A percentile compares a stretch with the other conserved stretches of the same genome.
Evolutionary conservation across 2,797 vertebrate species (phyloP).

Genomic region (Mormyrops boulengeri): DNA sequence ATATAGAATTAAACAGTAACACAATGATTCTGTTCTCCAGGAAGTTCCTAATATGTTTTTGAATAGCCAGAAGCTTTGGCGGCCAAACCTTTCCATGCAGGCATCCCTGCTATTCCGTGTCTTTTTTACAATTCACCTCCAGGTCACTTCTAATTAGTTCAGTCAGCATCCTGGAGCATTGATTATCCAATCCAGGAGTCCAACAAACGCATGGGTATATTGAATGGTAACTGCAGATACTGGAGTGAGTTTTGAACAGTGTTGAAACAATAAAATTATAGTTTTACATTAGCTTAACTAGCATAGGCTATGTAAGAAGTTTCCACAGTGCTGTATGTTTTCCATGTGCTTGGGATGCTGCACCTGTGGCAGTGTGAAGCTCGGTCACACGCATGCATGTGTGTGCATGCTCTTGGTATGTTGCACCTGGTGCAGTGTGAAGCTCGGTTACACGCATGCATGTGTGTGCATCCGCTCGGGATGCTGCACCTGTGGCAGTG

Average conservation of each 20-base stretch:
- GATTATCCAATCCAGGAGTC: neutral
- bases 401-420: too few species aligned
- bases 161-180: neutral
- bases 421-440: neutral
- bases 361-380: too few species aligned
- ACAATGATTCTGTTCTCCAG: neutral
- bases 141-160: neutral
- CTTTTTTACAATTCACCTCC: neutral
- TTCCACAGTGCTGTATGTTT: too few species aligned
- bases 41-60: neutral
- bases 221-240: neutral
- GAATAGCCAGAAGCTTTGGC: neutral
- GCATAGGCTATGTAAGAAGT: neutral
- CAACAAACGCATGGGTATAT: neutral
- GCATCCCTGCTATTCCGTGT: neutral
- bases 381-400: too few species aligned
- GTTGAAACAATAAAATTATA: neutral
- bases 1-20: neutral
- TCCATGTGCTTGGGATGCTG: too few species aligned
- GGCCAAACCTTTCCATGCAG: neutral
- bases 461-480: neutral
- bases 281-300: neutral
- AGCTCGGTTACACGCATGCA: neutral
- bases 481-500: too few species aligned
- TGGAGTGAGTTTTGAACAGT: neutral